These are phyloP conservation scores for Haliaeetus leucogaster DNA, from an alignment of 2,113 vertebrate genomes.

Conservation along the genomic window DNA sequence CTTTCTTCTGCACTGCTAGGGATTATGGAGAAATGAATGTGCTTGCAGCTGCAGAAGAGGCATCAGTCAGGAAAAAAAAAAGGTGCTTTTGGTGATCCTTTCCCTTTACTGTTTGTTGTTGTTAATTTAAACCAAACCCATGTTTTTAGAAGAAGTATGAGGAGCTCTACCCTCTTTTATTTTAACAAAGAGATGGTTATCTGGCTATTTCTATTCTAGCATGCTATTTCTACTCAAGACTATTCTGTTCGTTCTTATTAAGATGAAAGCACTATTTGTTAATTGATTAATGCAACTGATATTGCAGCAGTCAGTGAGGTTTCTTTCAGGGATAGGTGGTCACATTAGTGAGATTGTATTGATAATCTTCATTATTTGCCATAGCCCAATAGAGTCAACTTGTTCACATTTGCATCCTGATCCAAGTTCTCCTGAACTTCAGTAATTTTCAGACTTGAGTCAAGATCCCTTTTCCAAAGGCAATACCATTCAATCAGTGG, in stretches of 20 bases:
- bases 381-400: not conserved
- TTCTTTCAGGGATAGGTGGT: not conserved
- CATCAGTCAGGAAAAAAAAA: not conserved
- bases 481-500: rapidly evolving
- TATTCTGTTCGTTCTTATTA: not conserved
- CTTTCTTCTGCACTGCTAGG: conserved; percentile 58
- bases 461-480: not conserved
- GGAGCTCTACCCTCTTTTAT: not conserved
- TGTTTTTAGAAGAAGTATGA: not conserved
- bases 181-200: not conserved
- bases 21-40: conserved; percentile 48
- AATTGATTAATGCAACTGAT: not conserved
- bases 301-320: not conserved
- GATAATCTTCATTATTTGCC: not conserved
- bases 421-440: not conserved
- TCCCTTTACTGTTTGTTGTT: not conserved
- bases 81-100: not conserved
- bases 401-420: not conserved
- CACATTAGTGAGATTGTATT: not conserved
- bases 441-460: not conserved
- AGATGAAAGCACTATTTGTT: not conserved
- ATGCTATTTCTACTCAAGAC: not conserved
- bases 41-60: conserved; percentile 33
- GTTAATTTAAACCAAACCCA: not conserved
- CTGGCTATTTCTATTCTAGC: not conserved